Evolutionary conservation across 2,113 vertebrate genomes (phyloP).

Genomic region (Halichoeres trimaculatus): DNA sequence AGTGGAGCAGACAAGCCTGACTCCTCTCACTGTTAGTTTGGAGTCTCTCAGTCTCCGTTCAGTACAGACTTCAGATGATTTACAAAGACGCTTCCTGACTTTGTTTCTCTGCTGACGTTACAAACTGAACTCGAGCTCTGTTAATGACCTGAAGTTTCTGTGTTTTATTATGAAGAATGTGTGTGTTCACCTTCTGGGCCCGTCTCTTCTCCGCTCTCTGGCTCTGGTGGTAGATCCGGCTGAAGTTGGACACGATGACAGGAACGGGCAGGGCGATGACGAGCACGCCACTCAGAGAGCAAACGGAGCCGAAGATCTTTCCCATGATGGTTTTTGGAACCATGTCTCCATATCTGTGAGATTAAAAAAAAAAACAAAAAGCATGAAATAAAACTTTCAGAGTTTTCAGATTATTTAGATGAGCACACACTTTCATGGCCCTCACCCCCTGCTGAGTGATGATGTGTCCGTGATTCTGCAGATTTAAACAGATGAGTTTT

Average conservation of each 20-base stretch:
- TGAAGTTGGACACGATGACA: constrained; percentile 99
- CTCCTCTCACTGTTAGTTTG: background rate
- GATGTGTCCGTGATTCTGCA: too few species aligned
- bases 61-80: too few species aligned
- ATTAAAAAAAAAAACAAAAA: background rate
- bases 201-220: constrained; percentile 95
- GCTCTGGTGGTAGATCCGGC: constrained; percentile 98
- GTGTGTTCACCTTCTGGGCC: constrained; percentile 90
- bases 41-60: too few species aligned
- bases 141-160: background rate
- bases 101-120: too few species aligned
- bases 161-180: too few species aligned
- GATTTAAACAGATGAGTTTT: background rate
- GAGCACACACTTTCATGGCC: too few species aligned
- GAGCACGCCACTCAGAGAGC: constrained; percentile 94
- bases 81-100: too few species aligned
- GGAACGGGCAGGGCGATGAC: constrained; percentile 97
- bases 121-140: background rate
- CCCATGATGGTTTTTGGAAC: constrained; percentile 98
- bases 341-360: constrained; percentile 94
- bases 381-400: too few species aligned
- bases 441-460: too few species aligned
- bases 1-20: too few species aligned
- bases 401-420: too few species aligned
- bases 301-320: constrained; percentile 96